Evolutionary conservation across 2,113 vertebrate species (phyloP).

Genomic region (Bothrops jararaca): DNA sequence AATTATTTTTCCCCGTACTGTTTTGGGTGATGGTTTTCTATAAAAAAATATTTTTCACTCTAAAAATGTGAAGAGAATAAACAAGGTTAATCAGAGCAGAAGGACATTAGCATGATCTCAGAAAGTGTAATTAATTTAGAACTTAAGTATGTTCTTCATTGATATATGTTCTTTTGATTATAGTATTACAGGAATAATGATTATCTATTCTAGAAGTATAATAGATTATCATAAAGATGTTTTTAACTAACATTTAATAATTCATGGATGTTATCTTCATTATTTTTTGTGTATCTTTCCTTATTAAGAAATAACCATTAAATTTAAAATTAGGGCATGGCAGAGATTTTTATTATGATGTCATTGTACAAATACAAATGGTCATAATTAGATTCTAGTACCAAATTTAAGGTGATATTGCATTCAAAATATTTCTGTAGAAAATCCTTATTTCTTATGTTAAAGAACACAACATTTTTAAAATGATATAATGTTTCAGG

Average conservation of each 20-base stretch:
- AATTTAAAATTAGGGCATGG: not conserved
- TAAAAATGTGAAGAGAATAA: not conserved
- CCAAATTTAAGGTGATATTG: not conserved
- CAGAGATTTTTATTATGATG: not conserved
- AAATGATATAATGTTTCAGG: not conserved
- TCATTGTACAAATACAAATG: not conserved
- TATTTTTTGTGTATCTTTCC: not conserved
- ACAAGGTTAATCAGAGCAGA: not conserved
- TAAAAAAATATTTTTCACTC: not conserved
- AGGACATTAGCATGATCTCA: not conserved
- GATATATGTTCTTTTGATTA: not conserved
- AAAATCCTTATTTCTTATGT: not conserved
- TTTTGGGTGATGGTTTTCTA: not conserved
- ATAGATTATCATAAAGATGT: accelerated
- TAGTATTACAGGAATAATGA: not conserved
- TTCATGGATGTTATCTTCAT: not conserved
- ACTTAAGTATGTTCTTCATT: not conserved
- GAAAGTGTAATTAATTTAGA: not conserved
- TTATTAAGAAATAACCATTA: not conserved
- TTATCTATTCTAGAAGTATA: not conserved
- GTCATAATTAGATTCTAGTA: not conserved
- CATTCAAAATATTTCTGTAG: not conserved
- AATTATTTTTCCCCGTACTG: not conserved
- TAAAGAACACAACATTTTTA: not conserved
- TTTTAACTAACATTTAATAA: not conserved